Evolutionary conservation across 2,888 invertebrate species (phyloP), one percentile per base, ranked within the genome.

Genomic region (Amiota minor): DNA sequence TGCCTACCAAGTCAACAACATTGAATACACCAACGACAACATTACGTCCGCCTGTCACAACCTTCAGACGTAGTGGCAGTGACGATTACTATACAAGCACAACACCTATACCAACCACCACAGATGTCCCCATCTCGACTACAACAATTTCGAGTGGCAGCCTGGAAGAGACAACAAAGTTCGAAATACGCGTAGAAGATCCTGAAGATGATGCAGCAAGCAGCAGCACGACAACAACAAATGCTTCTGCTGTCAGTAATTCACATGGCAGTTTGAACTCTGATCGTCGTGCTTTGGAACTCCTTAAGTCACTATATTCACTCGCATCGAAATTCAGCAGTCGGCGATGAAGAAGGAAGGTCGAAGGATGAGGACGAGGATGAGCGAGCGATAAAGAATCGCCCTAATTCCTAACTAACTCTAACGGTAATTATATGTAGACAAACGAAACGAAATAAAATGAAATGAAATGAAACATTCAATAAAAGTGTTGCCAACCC

Each of bases 241-340:
- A 16, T 70, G 46, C 76, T 68, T 47, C 79, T 89, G 72, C 83
- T 86, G 14, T 73, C 72, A 45, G 73, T 83, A 84, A 45, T 74
- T 77, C 75, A 35, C 35, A 35, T 35, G 35, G 35, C 35, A 35
- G 35, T 35, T 35, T 35, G 35, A 90, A 92, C 71, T 93, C 96
- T 14, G 96, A 96, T 84, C 93, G 93, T 23, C 92, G 96, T 88
- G 96, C 96, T 14, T 90, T 96, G 82, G 95, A 96, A 89, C 91
- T 96, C 80, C 92, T 96, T 86, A 93, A 95, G 90, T 95, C 96
- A 77, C 91, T 96, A 73, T 96, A 96, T 90, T 93, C 95, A 77
- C 93, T 96, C 88, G 96, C 96, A 73, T 95, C 96, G 20, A 93
- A 94, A 90, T 96, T 95, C 73, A 86, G 85, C 93, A 95, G 95